Evolutionary conservation across 1,140 invertebrate species (phyloP), one percentile per base, ranked within the genome.

Genomic region (Papilio dardanus): DNA sequence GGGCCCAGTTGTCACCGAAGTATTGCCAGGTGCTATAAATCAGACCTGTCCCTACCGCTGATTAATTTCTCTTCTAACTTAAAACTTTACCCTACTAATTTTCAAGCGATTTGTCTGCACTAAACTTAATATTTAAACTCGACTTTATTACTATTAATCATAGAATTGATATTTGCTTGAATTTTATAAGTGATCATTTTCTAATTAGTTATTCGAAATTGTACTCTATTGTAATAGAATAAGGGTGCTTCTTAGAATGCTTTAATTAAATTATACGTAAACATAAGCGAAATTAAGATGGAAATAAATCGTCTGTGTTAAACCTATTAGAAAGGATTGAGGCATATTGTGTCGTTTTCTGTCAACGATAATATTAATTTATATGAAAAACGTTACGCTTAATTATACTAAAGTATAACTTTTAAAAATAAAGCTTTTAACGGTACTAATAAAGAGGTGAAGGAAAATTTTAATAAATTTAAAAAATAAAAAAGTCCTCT

Each of bases 1-100:
- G 24, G 54, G 10, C n/a, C 2, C 54, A 62, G 54, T 62, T 62
- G 54, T 62, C 54, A 62, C 54, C 54, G 33, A 68, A 68, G 31
- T 68, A 8, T 40, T 40, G 33, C 67, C 67, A 68, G 67, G 67
- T 68, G 67, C 67, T 37, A 68, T 68, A 68, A 68, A 68, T 68
- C 67, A 68, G 67, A 68, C 67, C 67, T 68, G 67, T 68, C 67
- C 67, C 10, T 40, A 37, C 33, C 67, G 67, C 67, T 69, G 67
- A 69, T 69, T 69, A 69, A 69, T 69, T 69, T 69, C 67, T n/a
- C 67, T 69, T 24, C 67, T 40, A 40, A 69, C 67, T 69, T 69
- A 69, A 69, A 69, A 69, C 67, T 69, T 69, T 40, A 69, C 67
- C 67, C 19, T 69, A 69, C 35, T 69, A 69, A 69, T 69, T 69